These are phyloP conservation scores for Hylaeus anthracinus DNA, from an alignment of 1,140 invertebrate species.

Conservation along the genomic window DNA sequence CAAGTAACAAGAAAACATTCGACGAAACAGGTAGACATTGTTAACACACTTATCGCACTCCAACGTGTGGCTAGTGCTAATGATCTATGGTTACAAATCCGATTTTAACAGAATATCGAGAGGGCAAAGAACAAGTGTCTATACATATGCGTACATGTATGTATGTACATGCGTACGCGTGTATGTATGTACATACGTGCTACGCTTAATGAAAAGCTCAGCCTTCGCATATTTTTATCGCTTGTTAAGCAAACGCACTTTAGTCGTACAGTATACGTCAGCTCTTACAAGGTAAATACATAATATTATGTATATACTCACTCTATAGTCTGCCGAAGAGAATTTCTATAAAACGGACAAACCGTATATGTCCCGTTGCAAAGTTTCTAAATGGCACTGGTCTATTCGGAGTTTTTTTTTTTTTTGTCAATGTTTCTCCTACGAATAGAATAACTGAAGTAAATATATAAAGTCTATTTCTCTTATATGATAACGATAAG, in stretches of 20 bases:
- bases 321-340: conserved; percentile 21
- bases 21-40: conserved; percentile 16
- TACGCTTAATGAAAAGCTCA: conserved; percentile 42
- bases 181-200: conserved; percentile 8
- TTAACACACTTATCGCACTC: conserved; percentile 41
- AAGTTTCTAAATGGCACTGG: conserved; percentile 34
- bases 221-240: conserved; percentile 69
- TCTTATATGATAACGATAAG: conserved; percentile 10
- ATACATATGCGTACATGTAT: conserved; percentile 34
- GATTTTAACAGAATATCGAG: conserved; percentile 50
- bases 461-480: conserved; percentile 11
- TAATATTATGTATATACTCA: conserved; percentile 42
- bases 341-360: conserved; percentile 7
- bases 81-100: conserved; percentile 52
- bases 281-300: conserved; percentile 51
- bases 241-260: conserved; percentile 51
- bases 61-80: conserved; percentile 44
- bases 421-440: conserved; percentile 24
- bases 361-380: background rate
- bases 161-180: background rate
- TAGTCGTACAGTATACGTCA: conserved; percentile 62
- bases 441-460: conserved; percentile 1
- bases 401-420: conserved; percentile 28
- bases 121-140: conserved; percentile 21
- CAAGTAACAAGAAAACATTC: conserved; percentile 22